Conservation (phyloP, 2,888 invertebrate genomes). For the Diarsia brunnea region DNA sequence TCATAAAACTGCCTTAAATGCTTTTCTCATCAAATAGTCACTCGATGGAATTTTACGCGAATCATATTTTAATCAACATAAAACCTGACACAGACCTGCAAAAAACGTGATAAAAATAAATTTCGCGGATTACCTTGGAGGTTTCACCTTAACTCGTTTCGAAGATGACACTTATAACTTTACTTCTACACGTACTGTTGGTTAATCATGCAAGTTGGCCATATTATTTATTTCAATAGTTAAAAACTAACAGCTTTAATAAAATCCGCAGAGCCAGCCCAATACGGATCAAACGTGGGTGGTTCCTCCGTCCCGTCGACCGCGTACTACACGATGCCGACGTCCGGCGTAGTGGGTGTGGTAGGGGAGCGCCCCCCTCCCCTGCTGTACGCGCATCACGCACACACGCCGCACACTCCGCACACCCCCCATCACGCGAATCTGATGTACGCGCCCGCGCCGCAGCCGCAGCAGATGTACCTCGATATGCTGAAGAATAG, state of each 20-base stretch:
- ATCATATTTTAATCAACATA: too few relatives aligned
- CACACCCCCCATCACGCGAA: constrained; percentile 82
- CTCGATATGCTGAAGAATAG: constrained; percentile 86
- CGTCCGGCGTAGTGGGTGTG: constrained; percentile 84
- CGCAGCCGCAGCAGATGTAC: constrained; percentile 84
- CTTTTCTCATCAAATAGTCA: too few relatives aligned
- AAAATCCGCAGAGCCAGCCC: constrained; percentile 77
- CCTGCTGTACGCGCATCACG: constrained; percentile 85
- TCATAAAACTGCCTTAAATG: too few relatives aligned
- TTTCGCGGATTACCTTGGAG: too few relatives aligned
- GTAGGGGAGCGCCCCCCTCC: constrained; percentile 86
- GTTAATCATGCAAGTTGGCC: neutral
- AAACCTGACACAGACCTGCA: too few relatives aligned
- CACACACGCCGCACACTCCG: constrained; percentile 85
- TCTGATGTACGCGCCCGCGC: constrained; percentile 84
- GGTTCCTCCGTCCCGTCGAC: constrained; percentile 78
- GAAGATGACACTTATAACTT: neutral
- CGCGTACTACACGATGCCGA: constrained; percentile 85
- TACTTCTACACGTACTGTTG: neutral
- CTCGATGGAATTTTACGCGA: too few relatives aligned
- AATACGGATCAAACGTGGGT: constrained; percentile 83
- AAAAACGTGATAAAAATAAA: too few relatives aligned
- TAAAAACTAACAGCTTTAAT: neutral
- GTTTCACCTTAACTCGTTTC: too few relatives aligned
- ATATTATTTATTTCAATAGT: neutral